Evolutionary conservation across 2,888 invertebrate species (phyloP).

Genomic region (Drosophila rubida): DNA sequence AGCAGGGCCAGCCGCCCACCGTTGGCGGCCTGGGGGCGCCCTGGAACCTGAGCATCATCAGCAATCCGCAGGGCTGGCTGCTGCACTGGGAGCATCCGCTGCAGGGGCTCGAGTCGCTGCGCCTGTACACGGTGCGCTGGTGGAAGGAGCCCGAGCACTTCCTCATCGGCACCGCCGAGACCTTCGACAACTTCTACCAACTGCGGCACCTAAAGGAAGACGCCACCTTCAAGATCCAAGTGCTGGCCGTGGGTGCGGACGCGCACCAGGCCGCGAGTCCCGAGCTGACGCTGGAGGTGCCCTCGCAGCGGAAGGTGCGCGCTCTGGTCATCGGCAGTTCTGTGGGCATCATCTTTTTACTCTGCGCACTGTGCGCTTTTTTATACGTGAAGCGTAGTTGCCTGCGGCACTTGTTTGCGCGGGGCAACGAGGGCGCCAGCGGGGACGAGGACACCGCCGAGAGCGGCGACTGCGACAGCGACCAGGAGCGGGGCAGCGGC

Average conservation of each 20-base stretch:
- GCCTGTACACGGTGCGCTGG: conserved; percentile 90
- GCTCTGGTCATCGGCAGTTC: conserved; percentile 90
- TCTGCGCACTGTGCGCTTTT: conserved; percentile 88
- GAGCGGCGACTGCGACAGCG: conserved; percentile 81
- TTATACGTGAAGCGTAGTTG: conserved; percentile 85
- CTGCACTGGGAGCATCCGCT: conserved; percentile 91
- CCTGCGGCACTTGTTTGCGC: conserved; percentile 76
- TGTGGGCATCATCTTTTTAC: conserved; percentile 89
- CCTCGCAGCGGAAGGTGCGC: conserved; percentile 89
- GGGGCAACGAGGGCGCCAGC: conserved; percentile 53
- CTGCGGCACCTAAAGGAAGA: conserved; percentile 91
- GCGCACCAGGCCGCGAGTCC: conserved; percentile 88
- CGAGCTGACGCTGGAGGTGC: conserved; percentile 88
- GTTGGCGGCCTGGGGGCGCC: conserved; percentile 85
- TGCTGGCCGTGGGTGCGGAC: conserved; percentile 88
- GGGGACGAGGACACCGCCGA: conserved; percentile 72
- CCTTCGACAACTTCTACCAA: conserved; percentile 89
- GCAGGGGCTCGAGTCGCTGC: conserved; percentile 86
- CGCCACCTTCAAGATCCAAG: conserved; percentile 90
- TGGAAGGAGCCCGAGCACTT: conserved; percentile 88
- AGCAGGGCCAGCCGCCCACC: conserved; percentile 48
- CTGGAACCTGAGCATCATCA: conserved; percentile 89
- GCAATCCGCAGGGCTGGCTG: conserved; percentile 90
- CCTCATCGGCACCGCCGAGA: conserved; percentile 89
- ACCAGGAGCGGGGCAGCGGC: conserved; percentile 80